Conservation (phyloP, 2,113 vertebrate species). For the Mustela nigripes region DNA sequence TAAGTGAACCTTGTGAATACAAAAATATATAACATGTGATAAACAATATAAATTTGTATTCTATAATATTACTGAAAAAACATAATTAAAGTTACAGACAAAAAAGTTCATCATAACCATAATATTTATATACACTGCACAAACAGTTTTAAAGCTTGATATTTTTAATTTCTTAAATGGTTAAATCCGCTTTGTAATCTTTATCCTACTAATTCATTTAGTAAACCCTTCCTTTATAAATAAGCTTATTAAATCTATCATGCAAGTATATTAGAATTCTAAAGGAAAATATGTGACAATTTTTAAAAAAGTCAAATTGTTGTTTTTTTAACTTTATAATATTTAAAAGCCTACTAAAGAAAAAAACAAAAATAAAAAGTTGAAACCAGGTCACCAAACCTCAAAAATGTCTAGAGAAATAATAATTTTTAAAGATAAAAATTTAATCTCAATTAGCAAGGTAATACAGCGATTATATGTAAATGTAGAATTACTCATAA, state of each 20-base stretch:
- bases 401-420: slow-evolving; percentile 33
- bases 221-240: slow-evolving; percentile 7
- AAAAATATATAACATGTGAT: slow-evolving; percentile 44
- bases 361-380: not conserved
- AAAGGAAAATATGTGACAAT: slow-evolving; percentile 56
- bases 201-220: slow-evolving; percentile 58
- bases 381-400: not conserved
- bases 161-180: slow-evolving; percentile 47
- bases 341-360: slow-evolving; percentile 25
- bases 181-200: slow-evolving; percentile 32
- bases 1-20: slow-evolving; percentile 42
- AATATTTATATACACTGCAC: not conserved
- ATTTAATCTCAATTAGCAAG: slow-evolving; percentile 38
- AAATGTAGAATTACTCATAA: not conserved
- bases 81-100: slow-evolving; percentile 8
- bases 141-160: slow-evolving; percentile 2
- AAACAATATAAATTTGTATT: slow-evolving; percentile 30
- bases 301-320: slow-evolving; percentile 28
- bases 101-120: slow-evolving; percentile 30
- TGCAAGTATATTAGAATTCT: slow-evolving; percentile 7
- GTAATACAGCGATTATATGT: not conserved
- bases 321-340: not conserved
- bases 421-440: slow-evolving; percentile 31
- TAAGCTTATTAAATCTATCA: slow-evolving; percentile 27
- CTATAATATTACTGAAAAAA: not conserved